Evolutionary conservation across 1,140 invertebrate genomes (phyloP), one percentile per base, ranked within the genome.

Genomic region (Rhysida immarginata): DNA sequence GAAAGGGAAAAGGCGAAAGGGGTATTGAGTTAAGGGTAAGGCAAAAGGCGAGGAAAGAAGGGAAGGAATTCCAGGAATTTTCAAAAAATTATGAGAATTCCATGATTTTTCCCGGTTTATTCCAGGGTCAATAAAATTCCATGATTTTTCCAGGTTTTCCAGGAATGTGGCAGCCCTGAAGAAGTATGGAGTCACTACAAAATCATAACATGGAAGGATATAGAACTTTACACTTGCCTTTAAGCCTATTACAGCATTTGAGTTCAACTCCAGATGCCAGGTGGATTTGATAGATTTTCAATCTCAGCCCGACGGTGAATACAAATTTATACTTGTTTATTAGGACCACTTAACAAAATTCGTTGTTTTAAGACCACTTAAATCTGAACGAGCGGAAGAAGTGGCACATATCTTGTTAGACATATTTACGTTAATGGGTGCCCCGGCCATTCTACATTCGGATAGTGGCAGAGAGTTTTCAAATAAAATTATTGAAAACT

Each of bases 371-470:
- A 8, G 18, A 5, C 45, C 45, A 5, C 24, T 48, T 8, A 48
- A 48, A 5, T 8, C 5, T 18, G 18, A 48, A 48, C 18, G 45
- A 24, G 45, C 45, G 13, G 35, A 2, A 20, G 59, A 62, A 59
- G 60, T 65, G 11, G 61, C 63, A 24, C 14, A 23, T 18, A 51
- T 58, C 42, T 24, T 64, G 16, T 44, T 67, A 44, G 64, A 48
- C 24, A 48, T 58, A 49, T 58, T 58, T 55, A 50, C 52, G 26
- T 49, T 50, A 26, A 46, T 51, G 35, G 26, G 52, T 42, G 53
- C 45, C 23, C 44, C 45, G 0, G 45, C 43, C 54, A 27, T 54
- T 44, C 44, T 55, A 8, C 52, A 58, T 54, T 46, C 18, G 2
- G 52, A 54, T 24, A 58, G 49, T 18, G 55, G 55, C 23, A 59